Evolutionary conservation across 2,797 vertebrate genomes (phyloP), one percentile per base, ranked within the genome.

Genomic region (Onychomys leucogaster): DNA sequence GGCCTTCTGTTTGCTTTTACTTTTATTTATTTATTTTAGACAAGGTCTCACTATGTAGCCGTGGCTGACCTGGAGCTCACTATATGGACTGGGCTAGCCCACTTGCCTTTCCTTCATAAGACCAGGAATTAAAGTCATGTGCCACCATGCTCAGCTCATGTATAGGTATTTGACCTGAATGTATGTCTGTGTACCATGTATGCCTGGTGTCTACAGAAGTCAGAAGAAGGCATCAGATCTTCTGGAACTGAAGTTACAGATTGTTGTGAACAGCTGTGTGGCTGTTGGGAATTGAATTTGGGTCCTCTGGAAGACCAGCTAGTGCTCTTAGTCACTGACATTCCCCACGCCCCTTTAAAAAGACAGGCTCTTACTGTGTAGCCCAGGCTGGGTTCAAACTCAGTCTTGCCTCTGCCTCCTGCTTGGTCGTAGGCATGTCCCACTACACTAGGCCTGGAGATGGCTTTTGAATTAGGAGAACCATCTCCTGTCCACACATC

Each of bases 391-490:
- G 65, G 49, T 71, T 87, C n/a, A 55, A 37, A 87, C 49, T 57
- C 34, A 41, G 67, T 57, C 85, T 71, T 37, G 2, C 49, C 67
- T 52, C 49, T 73, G 25, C 67, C 49, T 16, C 61, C 43, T 4
- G 2, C 19, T 29, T 67, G 84, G 46, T 69, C 37, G 32, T 52
- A 69, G 49, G 23, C 34, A 11, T 41, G 49, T 29, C 34, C 21
- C 19, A 14, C 43, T 12, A 67, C 61, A 49, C 29, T 11, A 71
- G 67, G n/a, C n/a, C 69, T 89, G 52, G 55, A 69, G 4, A 57
- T 75, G 37, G 49, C 86, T 90, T 87, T 96, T 86, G 83, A 86
- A 89, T 90, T 81, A 52, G 69, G 78, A 80, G 85, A 81, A 67
- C 0, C 4, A 27, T 90, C 78, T 78, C 59, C 25, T 13, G 0